These are phyloP conservation scores for Picathartes gymnocephalus DNA, from an alignment of 2,113 vertebrate species.

Conservation along the genomic window DNA sequence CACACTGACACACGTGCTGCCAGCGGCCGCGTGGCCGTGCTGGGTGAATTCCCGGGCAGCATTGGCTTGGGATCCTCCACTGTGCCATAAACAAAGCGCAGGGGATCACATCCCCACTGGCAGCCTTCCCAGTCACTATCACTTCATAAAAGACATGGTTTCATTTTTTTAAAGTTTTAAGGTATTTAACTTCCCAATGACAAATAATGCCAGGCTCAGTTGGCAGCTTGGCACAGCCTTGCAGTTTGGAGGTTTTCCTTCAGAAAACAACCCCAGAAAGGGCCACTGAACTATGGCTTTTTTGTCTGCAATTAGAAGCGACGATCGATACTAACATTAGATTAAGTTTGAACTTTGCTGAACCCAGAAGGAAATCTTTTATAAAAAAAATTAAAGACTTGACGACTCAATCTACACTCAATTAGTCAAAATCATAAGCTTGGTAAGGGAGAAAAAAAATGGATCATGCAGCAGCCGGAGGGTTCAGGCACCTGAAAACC, in stretches of 20 bases:
- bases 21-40: fast-evolving
- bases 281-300: background rate
- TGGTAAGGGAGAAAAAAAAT: background rate
- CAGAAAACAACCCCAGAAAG: background rate
- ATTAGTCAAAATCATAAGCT: conserved; percentile 52
- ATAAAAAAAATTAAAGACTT: conserved; percentile 44
- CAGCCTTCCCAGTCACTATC: background rate
- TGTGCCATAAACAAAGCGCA: fast-evolving
- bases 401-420: background rate
- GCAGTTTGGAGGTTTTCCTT: background rate
- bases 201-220: background rate
- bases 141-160: background rate
- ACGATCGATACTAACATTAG: conserved; percentile 46
- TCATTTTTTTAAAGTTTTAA: background rate
- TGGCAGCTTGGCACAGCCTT: background rate
- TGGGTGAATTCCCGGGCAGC: fast-evolving
- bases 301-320: conserved; percentile 21
- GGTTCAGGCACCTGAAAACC: background rate
- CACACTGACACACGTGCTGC: fast-evolving
- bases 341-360: conserved; percentile 54
- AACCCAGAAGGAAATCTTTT: conserved; percentile 55
- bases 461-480: fast-evolving
- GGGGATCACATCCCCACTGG: background rate
- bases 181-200: background rate
- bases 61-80: fast-evolving